Conservation (phyloP, 2,888 invertebrate genomes). For the Zygogramma bicolorata region DNA sequence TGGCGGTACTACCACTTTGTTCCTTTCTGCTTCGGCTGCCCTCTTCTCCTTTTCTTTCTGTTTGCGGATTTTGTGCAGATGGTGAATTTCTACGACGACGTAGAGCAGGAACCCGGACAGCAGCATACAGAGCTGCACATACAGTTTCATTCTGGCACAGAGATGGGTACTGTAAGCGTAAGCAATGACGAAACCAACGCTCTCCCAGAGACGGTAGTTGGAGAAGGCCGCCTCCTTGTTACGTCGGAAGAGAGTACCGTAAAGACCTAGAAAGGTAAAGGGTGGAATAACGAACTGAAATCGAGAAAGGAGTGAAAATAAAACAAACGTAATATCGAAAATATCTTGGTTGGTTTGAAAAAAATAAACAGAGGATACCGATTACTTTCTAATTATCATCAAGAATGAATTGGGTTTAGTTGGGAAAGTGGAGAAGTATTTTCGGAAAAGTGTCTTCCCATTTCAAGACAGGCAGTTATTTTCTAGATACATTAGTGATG, state of each 20-base stretch:
- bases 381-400: too few relatives aligned
- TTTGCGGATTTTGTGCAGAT: slow-evolving; percentile 83
- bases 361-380: too few relatives aligned
- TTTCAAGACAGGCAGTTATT: too few relatives aligned
- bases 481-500: too few relatives aligned
- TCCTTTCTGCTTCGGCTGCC: slow-evolving; percentile 76
- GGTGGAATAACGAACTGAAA: too few relatives aligned
- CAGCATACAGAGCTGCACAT: slow-evolving; percentile 84
- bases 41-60: slow-evolving; percentile 75
- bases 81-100: slow-evolving; percentile 83
- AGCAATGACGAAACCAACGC: slow-evolving; percentile 89
- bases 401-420: too few relatives aligned
- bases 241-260: slow-evolving; percentile 86
- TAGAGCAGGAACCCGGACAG: slow-evolving; percentile 82
- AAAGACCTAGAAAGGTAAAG: slow-evolving; percentile 79
- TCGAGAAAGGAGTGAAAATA: slow-evolving; percentile 15
- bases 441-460: too few relatives aligned
- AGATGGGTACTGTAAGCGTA: slow-evolving; percentile 90
- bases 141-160: slow-evolving; percentile 88
- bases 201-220: slow-evolving; percentile 91
- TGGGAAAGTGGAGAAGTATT: too few relatives aligned
- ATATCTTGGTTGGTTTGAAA: neutral
- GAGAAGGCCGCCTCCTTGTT: slow-evolving; percentile 95
- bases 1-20: slow-evolving; percentile 64
- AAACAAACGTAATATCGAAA: too few relatives aligned